These are phyloP conservation scores for Limnephilus lunatus DNA, from an alignment of 2,888 invertebrate species.

Conservation along the genomic window DNA sequence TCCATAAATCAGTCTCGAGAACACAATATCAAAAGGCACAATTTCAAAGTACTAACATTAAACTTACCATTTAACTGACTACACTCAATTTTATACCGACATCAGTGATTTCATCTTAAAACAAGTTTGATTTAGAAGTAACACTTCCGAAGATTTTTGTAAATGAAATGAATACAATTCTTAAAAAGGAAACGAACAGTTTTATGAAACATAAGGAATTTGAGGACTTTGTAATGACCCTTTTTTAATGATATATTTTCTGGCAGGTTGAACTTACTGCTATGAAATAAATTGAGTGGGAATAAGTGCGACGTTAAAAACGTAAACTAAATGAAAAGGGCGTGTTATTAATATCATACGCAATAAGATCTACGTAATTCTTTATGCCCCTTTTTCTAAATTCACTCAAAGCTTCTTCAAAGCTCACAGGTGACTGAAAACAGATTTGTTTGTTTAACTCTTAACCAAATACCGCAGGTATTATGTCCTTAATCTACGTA, in stretches of 20 bases:
- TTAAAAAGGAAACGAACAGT: not conserved
- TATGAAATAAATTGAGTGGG: not conserved
- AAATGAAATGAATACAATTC: not conserved
- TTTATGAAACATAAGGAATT: not conserved
- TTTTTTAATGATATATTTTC: not conserved
- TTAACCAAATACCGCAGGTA: conserved; percentile 31
- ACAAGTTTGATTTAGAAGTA: conserved; percentile 25
- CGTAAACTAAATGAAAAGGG: not conserved
- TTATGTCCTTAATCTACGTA: conserved; percentile 35
- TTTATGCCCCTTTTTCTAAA: not conserved
- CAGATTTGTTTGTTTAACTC: conserved; percentile 23
- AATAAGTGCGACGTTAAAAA: not conserved
- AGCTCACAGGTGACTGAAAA: conserved; percentile 7
- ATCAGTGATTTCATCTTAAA: conserved; percentile 15
- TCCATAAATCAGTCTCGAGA: not conserved
- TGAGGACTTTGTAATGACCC: not conserved
- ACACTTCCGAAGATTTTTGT: conserved; percentile 16
- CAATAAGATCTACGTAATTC: not conserved
- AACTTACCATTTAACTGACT: not conserved
- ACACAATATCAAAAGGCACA: not conserved
- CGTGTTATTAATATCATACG: not conserved
- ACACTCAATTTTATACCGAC: not conserved
- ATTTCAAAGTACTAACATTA: not conserved
- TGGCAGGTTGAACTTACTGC: not conserved
- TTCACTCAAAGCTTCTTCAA: not conserved